Evolutionary conservation across 2,113 vertebrate species (phyloP), one percentile per base, ranked within the genome.

Genomic region (Numida meleagris): DNA sequence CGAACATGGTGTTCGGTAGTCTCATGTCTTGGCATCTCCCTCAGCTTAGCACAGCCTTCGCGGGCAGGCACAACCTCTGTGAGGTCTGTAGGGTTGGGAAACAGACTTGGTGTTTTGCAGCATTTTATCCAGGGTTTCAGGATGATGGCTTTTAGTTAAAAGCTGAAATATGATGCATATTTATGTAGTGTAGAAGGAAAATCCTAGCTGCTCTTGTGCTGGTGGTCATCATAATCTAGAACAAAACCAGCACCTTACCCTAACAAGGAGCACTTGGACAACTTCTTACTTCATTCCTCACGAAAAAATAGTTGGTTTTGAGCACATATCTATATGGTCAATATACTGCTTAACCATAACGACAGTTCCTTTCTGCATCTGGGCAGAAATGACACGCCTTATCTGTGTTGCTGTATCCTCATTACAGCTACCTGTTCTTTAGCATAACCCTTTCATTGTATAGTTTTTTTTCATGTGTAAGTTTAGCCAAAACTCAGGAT

Each of bases 1-100:
- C 10, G 29, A 68, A n/a, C 6, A 0, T 14, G 12, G 1, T 1
- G 14, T 33, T 19, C 34, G 11, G 55, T 23, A 70, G 63, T 43
- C 18, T 51, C 23, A 0, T 7, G 38, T 51, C n/a, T 82, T 29
- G 63, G 18, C 15, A 8, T 38, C 27, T 63, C 14, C 36, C 63
- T 63, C 50, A 36, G 62, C 36, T 82, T 65, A 66, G 50, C 16
- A 33, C 19, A 16, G 65, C 51, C 14, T 65, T 59, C 7, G 1
- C 4, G 33, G 72, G 29, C 58, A n/a, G 2, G 14, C 6, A 2
- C 23, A 25, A 31, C 27, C 31, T 67, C 67, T 40, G 61, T 38
- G 15, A 63, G 61, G 38, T 40, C 61, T 62, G 40, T 40, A 17
- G 48, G 8, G 11, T 10, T n/a, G 34, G 2, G 1, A 29, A 71